phyloP scores from a whole-genome alignment of 2,113 vertebrate genomes.

The Tragelaphus imberbis region DNA sequence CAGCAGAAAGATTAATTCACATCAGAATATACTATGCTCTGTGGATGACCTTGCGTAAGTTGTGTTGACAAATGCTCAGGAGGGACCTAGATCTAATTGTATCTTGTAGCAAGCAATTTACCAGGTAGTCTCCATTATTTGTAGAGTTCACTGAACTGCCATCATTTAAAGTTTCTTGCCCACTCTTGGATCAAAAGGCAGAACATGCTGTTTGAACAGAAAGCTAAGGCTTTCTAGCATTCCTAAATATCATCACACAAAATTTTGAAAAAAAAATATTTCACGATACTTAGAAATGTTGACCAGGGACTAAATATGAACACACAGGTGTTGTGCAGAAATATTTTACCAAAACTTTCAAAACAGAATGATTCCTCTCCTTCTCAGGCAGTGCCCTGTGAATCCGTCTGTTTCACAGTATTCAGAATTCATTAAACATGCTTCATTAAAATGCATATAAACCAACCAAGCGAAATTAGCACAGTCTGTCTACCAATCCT shows the following conservation, averaged over 20 bases:
- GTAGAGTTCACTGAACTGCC: neutral
- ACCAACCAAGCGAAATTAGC: neutral
- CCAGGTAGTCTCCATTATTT: neutral
- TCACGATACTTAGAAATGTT: neutral
- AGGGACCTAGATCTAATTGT: neutral
- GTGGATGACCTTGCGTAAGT: neutral
- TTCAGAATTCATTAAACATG: neutral
- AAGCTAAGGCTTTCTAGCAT: neutral
- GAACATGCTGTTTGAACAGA: neutral
- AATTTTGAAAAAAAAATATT: conserved; percentile 20
- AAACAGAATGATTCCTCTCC: neutral
- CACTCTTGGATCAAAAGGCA: conserved; percentile 3
- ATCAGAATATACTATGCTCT: neutral
- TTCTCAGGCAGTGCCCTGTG: neutral
- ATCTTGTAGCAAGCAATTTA: neutral
- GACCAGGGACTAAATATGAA: neutral
- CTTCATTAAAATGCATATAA: neutral
- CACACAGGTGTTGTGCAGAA: neutral
- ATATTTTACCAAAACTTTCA: neutral
- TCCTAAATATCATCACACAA: neutral
- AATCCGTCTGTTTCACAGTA: neutral
- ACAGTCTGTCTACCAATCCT: neutral
- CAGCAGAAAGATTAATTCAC: neutral
- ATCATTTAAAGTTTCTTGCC: conserved; percentile 1
- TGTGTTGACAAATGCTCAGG: neutral